Base-by-base conservation (phyloP, 2,888 invertebrate genomes). In the Priocnemis perturbator region DNA sequence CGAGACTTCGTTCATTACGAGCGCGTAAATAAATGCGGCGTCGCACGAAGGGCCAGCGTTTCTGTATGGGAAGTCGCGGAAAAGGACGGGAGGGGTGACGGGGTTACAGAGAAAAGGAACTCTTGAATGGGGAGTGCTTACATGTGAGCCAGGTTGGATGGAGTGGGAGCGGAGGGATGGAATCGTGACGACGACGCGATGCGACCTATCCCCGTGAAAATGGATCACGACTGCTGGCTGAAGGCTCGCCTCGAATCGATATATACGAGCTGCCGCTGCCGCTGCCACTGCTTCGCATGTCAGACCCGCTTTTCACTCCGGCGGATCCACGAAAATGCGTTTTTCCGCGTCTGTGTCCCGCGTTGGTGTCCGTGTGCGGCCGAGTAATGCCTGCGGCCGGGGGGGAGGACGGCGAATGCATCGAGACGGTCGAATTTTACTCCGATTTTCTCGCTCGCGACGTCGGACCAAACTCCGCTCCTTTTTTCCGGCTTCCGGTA, bases 1-100 rank as follows among this genome's bases (percentile, higher is more conserved):
- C 21, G 66, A 23, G 56, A 65, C 64, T 61, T 62, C 70, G 69
- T 78, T 78, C 77, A 77, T 81, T 78, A 77, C 64, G 60, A 62
- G 37, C 64, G n/a, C n/a, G n/a, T n/a, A 76, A 66, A 74, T 77
- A 71, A 72, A 66, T 66, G 70, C 71, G 5, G 26, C 26, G 26
- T 5, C 5, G 26, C 2, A 26, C 26, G 26, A 26, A 26, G 26
- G 26, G 5, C 2, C 26, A 26, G 26, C 3, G 26, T 26, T 2
- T 26, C 3, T 26, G 26, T 5, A 26, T 5, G 5, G 26, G 26
- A 5, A 3, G 26, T n/a, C 26, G 26, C 26, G 5, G 26, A 37
- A 37, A 37, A 37, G 1, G 7, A 5, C 26, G 5, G 26, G 7
- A 37, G 7, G 7, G 1, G 7, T 37, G 37, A 11, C 26, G 26